These are phyloP conservation scores for Calidris pugnax DNA, from an alignment of 2,113 vertebrate genomes.

Conservation along the genomic window DNA sequence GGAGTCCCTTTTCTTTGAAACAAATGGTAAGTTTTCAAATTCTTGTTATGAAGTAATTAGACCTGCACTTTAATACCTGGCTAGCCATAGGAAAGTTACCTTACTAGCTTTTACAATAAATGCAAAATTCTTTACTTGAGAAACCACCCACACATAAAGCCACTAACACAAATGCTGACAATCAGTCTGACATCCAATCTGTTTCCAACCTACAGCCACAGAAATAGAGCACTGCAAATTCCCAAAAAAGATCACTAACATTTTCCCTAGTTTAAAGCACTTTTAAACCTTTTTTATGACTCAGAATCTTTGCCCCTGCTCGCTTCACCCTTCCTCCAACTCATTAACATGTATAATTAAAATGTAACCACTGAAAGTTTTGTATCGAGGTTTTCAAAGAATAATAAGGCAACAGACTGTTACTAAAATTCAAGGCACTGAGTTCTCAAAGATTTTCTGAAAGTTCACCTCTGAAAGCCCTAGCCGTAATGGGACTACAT, in stretches of 20 bases:
- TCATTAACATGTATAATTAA: not conserved
- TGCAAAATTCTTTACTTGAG: not conserved
- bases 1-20: not conserved
- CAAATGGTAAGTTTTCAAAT: not conserved
- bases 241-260: slow-evolving; percentile 34
- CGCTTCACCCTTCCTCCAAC: not conserved
- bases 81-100: slow-evolving; percentile 3
- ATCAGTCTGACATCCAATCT: slow-evolving; percentile 70
- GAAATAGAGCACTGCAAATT: slow-evolving; percentile 43
- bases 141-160: slow-evolving; percentile 32
- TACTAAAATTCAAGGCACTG: not conserved
- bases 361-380: not conserved
- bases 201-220: slow-evolving; percentile 52
- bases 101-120: slow-evolving; percentile 38
- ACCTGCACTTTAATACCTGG: not conserved
- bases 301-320: slow-evolving; percentile 4
- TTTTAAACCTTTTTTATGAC: slow-evolving; percentile 18
- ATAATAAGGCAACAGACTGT: not conserved
- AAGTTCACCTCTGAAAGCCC: not conserved
- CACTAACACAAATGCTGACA: slow-evolving; percentile 46
- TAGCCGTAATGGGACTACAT: not conserved
- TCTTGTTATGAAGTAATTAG: not conserved
- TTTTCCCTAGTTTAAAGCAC: slow-evolving; percentile 2
- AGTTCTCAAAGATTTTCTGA: not conserved
- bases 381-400: not conserved